Evolutionary conservation across 2,797 vertebrate genomes (phyloP), one percentile per base, ranked within the genome.

Genomic region (Catostomus latipinnis): DNA sequence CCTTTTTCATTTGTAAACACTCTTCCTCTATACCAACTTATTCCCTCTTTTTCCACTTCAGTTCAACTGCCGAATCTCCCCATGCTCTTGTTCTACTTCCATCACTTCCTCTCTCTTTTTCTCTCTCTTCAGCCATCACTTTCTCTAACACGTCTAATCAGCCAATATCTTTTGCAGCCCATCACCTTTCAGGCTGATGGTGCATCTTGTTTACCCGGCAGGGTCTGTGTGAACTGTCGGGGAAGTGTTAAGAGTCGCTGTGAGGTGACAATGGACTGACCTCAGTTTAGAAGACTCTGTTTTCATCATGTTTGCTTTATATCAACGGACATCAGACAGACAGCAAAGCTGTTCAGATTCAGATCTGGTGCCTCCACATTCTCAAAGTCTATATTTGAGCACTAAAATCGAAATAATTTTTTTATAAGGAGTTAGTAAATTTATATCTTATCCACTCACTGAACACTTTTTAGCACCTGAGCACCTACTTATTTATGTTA

Each of bases 161-260:
- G 71, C 78, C 81, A 74, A 82, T 81, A 82, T 82, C 79, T 84
- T 73, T 70, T 74, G 49, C 80, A 68, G 81, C 78, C 83, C 65
- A 60, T 81, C 85, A 86, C 52, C 68, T 58, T 78, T 82, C 58
- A 71, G 75, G 68, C 71, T 78, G 74, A 76, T 76, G 56, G 63
- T 75, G 66, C 62, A 70, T 83, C 83, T 81, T 87, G 85, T 86
- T 84, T 86, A 85, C 82, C 78, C 74, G 68, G 60, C 78, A 69
- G 75, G 1, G 14, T 45, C 69, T 69, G 70, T 62, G 74, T 49
- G 71, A 75, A 74, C 71, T 80, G 73, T 84, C 77, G 34, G 74
- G 58, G 57, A 80, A 60, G 53, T 22, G 70, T 72, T 56, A 63
- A 34, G 69, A 18, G 70, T 76, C 43, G 46, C 22, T 68, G 65